These are phyloP conservation scores for Oncorhynchus mykiss DNA, from an alignment of 2,113 vertebrate species.

Conservation along the genomic window DNA sequence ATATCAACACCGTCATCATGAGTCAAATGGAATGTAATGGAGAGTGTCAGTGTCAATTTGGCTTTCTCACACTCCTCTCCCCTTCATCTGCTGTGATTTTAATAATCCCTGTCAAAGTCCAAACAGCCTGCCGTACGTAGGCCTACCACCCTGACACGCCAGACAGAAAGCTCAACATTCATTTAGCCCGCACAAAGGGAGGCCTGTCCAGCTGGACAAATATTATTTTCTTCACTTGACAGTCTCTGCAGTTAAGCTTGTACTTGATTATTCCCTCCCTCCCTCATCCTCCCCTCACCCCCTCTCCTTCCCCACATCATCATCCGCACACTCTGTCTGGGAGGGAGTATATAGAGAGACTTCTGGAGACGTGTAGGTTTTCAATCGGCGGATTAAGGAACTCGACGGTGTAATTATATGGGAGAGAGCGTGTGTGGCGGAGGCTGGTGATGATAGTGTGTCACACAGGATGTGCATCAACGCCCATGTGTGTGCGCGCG, in stretches of 20 bases:
- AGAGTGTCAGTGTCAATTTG: constrained; percentile 98
- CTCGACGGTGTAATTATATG: constrained; percentile 78
- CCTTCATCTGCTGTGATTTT: constrained; percentile 92
- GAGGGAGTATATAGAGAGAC: constrained; percentile 68
- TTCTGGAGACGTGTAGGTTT: constrained; percentile 62
- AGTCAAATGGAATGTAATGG: constrained; percentile 95
- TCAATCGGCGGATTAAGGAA: constrained; percentile 82
- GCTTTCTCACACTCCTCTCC: constrained; percentile 82
- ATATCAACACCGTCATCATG: constrained; percentile 85
- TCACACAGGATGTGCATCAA: neutral
- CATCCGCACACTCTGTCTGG: constrained; percentile 62
- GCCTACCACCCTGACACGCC: constrained; percentile 80
- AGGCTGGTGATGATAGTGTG: neutral
- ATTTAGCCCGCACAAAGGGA: constrained; percentile 96
- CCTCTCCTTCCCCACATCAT: constrained; percentile 13
- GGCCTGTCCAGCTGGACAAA: constrained; percentile 98
- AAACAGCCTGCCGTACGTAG: constrained; percentile 52
- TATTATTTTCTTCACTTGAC: constrained; percentile 96
- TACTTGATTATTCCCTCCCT: constrained; percentile 81
- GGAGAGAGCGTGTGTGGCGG: neutral
- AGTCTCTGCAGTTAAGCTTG: constrained; percentile 87
- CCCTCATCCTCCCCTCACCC: constrained; percentile 18
- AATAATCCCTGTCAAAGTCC: constrained; percentile 82
- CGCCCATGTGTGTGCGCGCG: constrained; percentile 34
- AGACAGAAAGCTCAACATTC: constrained; percentile 98